These are phyloP conservation scores for Pangasianodon hypophthalmus DNA, from an alignment of 2,113 vertebrate species.

Conservation along the genomic window DNA sequence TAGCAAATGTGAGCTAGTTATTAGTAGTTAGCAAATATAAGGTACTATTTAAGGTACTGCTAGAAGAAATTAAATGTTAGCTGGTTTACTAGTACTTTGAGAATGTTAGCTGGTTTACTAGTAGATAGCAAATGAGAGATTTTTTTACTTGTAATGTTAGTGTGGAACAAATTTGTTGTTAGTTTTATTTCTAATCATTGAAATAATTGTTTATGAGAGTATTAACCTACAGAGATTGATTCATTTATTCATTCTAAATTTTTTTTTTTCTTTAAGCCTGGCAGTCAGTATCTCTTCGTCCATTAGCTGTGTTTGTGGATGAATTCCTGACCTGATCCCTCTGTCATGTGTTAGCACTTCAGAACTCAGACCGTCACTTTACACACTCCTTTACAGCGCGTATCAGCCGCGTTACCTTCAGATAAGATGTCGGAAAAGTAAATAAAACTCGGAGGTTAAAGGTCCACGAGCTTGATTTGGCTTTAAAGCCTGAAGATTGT, in stretches of 20 bases:
- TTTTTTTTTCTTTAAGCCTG: background rate
- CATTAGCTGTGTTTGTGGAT: background rate
- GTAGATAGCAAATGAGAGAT: no score
- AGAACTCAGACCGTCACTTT: slow-evolving; percentile 20
- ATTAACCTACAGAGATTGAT: background rate
- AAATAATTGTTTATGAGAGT: background rate
- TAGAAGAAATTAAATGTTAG: background rate
- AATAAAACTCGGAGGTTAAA: background rate
- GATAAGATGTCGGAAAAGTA: slow-evolving; percentile 61
- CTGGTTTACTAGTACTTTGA: background rate
- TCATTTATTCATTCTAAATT: background rate
- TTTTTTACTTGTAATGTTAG: background rate
- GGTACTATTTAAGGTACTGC: no score
- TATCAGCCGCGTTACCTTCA: slow-evolving; percentile 45
- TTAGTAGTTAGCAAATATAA: background rate
- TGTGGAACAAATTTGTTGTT: background rate
- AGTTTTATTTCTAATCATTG: background rate
- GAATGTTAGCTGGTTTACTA: background rate
- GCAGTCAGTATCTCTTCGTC: background rate
- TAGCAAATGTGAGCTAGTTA: background rate
- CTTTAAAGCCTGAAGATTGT: background rate
- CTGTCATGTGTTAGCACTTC: slow-evolving; percentile 37
- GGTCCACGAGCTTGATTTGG: background rate
- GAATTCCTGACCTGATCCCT: slow-evolving; percentile 35
- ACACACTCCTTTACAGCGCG: background rate